These are phyloP conservation scores for Nasonia oneida DNA, from an alignment of 2,888 invertebrate species.

Conservation along the genomic window DNA sequence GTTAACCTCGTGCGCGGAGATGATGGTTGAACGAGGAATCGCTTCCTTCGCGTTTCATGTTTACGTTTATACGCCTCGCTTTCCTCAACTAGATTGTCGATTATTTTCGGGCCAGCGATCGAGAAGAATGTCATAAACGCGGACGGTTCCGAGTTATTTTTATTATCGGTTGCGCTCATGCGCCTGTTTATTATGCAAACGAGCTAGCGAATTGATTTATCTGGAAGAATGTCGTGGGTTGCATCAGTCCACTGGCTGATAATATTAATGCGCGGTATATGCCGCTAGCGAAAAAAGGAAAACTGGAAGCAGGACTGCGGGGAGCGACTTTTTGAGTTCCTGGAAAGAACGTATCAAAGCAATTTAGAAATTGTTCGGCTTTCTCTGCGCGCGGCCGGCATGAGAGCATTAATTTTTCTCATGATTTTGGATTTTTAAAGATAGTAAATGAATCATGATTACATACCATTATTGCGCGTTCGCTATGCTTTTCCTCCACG, in stretches of 20 bases:
- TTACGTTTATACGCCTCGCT: constrained; percentile 27
- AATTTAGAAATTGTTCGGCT: neutral
- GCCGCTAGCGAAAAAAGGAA: too few species aligned
- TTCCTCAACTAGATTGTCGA: constrained; percentile 39
- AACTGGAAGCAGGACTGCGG: neutral
- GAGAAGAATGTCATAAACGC: constrained; percentile 4
- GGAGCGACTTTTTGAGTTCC: neutral
- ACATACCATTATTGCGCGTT: constrained; percentile 6
- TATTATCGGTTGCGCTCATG: neutral
- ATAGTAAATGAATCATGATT: constrained; percentile 11
- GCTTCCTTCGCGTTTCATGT: constrained; percentile 14
- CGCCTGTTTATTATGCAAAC: constrained; percentile 27
- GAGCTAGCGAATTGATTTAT: constrained; percentile 11
- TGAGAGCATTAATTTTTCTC: neutral
- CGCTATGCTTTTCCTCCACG: constrained; percentile 13
- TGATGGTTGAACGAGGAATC: constrained; percentile 31
- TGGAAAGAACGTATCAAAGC: neutral
- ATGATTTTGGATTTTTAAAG: constrained; percentile 1
- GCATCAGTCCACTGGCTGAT: neutral
- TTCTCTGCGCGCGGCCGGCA: neutral
- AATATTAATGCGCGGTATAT: neutral
- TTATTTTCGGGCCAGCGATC: constrained; percentile 2
- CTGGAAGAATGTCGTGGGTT: neutral
- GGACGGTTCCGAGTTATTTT: neutral
- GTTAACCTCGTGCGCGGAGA: neutral